These are phyloP conservation scores for Pygoscelis antarcticus DNA, from an alignment of 2,113 vertebrate genomes.

Conservation along the genomic window DNA sequence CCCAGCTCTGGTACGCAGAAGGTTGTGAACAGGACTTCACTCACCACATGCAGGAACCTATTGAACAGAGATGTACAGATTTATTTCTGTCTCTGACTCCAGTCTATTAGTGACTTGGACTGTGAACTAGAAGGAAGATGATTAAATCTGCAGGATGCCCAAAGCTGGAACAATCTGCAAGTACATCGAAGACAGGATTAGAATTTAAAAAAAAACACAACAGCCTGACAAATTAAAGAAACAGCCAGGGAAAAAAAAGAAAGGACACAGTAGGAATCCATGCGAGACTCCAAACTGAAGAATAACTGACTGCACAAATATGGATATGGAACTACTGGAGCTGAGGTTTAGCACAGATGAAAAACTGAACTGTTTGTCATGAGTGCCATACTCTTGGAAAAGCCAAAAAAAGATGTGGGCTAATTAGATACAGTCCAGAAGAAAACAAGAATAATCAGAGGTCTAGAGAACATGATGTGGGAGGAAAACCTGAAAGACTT, in stretches of 20 bases:
- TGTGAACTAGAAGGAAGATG: not conserved
- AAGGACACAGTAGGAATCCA: not conserved
- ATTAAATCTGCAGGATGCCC: not conserved
- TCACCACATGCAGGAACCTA: not conserved
- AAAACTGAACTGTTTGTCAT: constrained; percentile 21
- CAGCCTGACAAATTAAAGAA: constrained; percentile 7
- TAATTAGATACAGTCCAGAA: constrained; percentile 18
- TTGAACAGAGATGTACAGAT: not conserved
- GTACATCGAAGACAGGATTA: not conserved
- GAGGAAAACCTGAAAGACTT: not conserved
- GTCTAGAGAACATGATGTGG: not conserved
- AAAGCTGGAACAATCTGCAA: not conserved
- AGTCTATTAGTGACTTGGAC: not conserved
- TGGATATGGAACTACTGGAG: constrained; percentile 1
- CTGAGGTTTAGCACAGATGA: not conserved
- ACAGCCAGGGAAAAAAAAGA: not conserved
- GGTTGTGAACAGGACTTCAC: not conserved
- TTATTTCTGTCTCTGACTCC: not conserved
- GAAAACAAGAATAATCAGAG: not conserved
- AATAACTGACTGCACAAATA: constrained; percentile 42
- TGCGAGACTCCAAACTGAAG: not conserved
- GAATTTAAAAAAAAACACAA: not conserved
- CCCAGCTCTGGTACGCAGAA: not conserved
- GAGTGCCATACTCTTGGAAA: not conserved
- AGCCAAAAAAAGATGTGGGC: not conserved